Conservation (phyloP, 1,140 invertebrate species). For the Scaptodrosophila lebanonensis region DNA sequence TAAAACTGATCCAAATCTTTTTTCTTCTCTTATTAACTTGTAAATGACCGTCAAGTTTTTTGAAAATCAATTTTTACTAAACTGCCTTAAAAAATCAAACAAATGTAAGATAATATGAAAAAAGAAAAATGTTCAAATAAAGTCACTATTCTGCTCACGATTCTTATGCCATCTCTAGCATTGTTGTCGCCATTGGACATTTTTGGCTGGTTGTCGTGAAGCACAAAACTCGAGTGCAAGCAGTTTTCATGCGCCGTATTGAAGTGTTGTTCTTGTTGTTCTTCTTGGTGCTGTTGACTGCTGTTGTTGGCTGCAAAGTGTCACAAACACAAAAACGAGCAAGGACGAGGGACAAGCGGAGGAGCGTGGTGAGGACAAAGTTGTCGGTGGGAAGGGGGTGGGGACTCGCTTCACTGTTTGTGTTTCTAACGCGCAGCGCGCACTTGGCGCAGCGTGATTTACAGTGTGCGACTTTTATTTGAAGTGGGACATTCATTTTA, state of each 20-base stretch:
- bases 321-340: conserved; percentile 61
- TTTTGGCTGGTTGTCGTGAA: conserved; percentile 52
- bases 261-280: conserved; percentile 55
- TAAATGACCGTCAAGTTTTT: too few species aligned
- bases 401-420: too few species aligned
- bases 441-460: conserved; percentile 57
- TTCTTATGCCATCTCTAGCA: not conserved
- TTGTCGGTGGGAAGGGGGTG: too few species aligned
- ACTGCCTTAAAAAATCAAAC: too few species aligned
- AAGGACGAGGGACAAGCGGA: not conserved
- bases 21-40: too few species aligned
- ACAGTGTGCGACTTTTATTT: conserved; percentile 74
- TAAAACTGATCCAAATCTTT: too few species aligned
- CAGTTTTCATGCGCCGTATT: conserved; percentile 67
- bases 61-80: too few species aligned
- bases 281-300: too few species aligned
- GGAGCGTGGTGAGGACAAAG: not conserved
- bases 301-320: conserved; percentile 55
- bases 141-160: too few species aligned
- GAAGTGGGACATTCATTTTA: conserved; percentile 74
- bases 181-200: conserved; percentile 51
- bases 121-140: too few species aligned
- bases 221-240: conserved; percentile 52
- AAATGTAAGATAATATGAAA: too few species aligned
- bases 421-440: conserved; percentile 29